These are phyloP conservation scores for Corydoras sp. DNA, from an alignment of 2,113 vertebrate genomes.

Conservation along the genomic window DNA sequence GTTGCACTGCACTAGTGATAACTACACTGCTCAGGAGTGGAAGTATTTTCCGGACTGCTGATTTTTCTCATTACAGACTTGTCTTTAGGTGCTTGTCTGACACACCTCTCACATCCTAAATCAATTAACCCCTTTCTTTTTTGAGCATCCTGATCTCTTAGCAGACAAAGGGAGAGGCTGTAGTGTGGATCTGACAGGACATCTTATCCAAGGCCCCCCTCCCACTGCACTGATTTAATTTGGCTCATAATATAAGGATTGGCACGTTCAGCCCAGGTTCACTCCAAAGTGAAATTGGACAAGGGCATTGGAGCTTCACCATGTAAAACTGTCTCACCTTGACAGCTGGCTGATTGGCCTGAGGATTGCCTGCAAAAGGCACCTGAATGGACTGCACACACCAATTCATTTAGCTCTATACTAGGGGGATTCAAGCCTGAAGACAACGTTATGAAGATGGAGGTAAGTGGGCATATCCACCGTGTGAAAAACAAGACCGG, in stretches of 20 bases:
- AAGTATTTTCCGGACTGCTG: constrained; percentile 24
- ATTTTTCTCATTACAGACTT: constrained; percentile 25
- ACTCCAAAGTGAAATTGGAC: constrained; percentile 76
- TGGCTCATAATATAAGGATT: constrained; percentile 75
- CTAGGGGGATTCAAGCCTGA: constrained; percentile 51
- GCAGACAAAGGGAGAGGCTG: constrained; percentile 44
- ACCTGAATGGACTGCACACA: constrained; percentile 60
- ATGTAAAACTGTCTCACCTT: constrained; percentile 70
- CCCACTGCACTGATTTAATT: constrained; percentile 68
- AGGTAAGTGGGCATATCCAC: constrained; percentile 48
- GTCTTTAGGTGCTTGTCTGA: constrained; percentile 46
- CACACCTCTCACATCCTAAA: constrained; percentile 49
- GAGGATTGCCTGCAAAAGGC: constrained; percentile 54
- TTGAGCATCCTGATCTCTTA: constrained; percentile 52
- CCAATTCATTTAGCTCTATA: constrained; percentile 55
- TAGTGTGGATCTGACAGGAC: constrained; percentile 44
- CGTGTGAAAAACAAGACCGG: constrained; percentile 1
- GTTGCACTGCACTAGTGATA: too few species aligned
- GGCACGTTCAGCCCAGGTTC: constrained; percentile 70
- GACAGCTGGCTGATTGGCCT: constrained; percentile 71
- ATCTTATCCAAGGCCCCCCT: constrained; percentile 35
- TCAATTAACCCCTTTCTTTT: constrained; percentile 59
- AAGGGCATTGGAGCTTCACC: constrained; percentile 72
- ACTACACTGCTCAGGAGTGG: background rate
- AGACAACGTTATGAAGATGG: constrained; percentile 48